Conservation (phyloP, 2,113 vertebrate genomes). For the Capreolus pygargus region DNA sequence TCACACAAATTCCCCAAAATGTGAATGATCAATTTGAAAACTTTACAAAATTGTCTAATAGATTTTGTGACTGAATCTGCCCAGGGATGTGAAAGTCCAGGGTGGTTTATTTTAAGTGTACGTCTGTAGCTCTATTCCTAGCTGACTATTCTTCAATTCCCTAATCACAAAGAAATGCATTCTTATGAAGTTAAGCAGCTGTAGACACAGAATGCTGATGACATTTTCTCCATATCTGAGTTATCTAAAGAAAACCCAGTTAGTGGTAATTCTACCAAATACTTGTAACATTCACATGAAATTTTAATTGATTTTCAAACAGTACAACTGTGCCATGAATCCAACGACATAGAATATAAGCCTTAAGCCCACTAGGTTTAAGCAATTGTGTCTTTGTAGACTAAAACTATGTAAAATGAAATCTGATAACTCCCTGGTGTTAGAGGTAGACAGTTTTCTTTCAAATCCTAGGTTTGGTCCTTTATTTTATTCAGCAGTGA, state of each 20-base stretch:
- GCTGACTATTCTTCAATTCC: conserved; percentile 80
- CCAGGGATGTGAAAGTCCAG: conserved; percentile 72
- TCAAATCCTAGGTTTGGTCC: conserved; percentile 99
- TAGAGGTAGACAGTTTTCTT: conserved; percentile 98
- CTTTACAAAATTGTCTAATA: conserved; percentile 62
- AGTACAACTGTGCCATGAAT: conserved; percentile 87
- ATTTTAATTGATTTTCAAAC: conserved; percentile 92
- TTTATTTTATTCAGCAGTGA: conserved; percentile 99
- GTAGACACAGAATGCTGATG: conserved; percentile 86
- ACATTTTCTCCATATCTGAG: conserved; percentile 80
- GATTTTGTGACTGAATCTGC: conserved; percentile 73
- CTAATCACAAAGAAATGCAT: conserved; percentile 85
- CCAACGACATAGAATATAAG: conserved; percentile 88
- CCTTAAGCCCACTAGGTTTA: conserved; percentile 91
- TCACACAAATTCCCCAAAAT: conserved; percentile 60
- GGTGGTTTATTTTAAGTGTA: conserved; percentile 73
- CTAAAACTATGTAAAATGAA: conserved; percentile 92
- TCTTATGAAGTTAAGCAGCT: conserved; percentile 87
- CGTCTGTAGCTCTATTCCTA: conserved; percentile 81
- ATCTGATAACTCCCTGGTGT: conserved; percentile 94
- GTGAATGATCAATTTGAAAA: conserved; percentile 70
- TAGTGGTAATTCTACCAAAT: conserved; percentile 89
- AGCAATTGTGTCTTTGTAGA: conserved; percentile 89
- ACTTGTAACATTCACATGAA: conserved; percentile 92
- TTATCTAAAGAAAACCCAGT: conserved; percentile 89